phyloP scores from a whole-genome alignment of 1,140 invertebrate genomes.

The Caerostris extrusa region DNA sequence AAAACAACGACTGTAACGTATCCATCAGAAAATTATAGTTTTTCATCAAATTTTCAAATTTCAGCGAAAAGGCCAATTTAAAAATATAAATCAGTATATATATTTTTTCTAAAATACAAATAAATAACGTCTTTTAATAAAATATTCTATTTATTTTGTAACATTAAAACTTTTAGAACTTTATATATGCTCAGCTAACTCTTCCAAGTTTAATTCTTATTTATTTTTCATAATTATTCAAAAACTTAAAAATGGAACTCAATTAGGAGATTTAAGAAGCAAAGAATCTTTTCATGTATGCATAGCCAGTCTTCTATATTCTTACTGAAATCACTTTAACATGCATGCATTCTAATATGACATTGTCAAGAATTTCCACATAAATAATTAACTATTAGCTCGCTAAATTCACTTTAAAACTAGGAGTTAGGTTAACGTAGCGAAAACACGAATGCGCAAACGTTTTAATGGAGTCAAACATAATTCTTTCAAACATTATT shows the following conservation, averaged over 20 bases:
- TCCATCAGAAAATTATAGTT: too few relatives aligned
- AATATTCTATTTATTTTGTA: too few relatives aligned
- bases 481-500: not conserved
- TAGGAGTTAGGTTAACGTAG: not conserved
- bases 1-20: too few relatives aligned
- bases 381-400: not conserved
- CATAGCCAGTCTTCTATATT: not conserved
- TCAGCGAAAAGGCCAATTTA: too few relatives aligned
- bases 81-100: too few relatives aligned
- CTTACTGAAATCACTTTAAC: not conserved
- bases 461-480: not conserved
- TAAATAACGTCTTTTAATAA: too few relatives aligned
- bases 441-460: not conserved
- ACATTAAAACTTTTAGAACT: too few relatives aligned
- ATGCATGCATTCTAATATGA: not conserved
- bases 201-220: too few relatives aligned
- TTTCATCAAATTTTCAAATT: too few relatives aligned
- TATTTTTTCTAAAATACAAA: too few relatives aligned
- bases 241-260: not conserved
- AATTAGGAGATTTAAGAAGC: not conserved
- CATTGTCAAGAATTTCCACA: not conserved
- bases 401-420: conserved; percentile 4
- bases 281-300: not conserved
- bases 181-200: too few relatives aligned
- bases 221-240: not conserved